These are phyloP conservation scores for Drosophila bocqueti DNA, from an alignment of 1,140 invertebrate genomes.

Conservation along the genomic window DNA sequence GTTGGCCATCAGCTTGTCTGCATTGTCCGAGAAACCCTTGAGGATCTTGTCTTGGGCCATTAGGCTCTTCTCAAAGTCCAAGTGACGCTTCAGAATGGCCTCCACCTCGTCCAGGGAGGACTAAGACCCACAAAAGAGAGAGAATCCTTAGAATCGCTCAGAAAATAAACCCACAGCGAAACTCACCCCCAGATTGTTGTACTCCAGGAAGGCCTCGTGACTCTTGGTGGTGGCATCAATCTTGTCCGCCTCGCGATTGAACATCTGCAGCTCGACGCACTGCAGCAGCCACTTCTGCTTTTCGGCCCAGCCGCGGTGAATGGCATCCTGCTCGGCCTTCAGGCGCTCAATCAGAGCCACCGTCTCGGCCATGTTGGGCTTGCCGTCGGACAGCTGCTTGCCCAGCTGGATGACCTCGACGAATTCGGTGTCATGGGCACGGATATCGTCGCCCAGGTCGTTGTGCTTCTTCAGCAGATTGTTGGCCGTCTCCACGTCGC, in stretches of 20 bases:
- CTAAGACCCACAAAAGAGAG: slow-evolving; percentile 84
- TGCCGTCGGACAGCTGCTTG: slow-evolving; percentile 89
- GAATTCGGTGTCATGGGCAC: slow-evolving; percentile 91
- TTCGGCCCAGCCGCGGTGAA: slow-evolving; percentile 91
- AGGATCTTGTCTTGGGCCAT: slow-evolving; percentile 97
- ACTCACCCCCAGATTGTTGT: slow-evolving; percentile 93
- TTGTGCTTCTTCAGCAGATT: slow-evolving; percentile 95
- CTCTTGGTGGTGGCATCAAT: slow-evolving; percentile 97
- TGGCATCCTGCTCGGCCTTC: slow-evolving; percentile 90
- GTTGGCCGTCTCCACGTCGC: slow-evolving; percentile 96
- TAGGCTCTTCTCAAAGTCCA: slow-evolving; percentile 97
- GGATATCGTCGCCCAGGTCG: slow-evolving; percentile 96
- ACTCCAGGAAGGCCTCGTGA: slow-evolving; percentile 97
- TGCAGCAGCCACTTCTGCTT: slow-evolving; percentile 94
- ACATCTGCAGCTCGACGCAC: slow-evolving; percentile 94
- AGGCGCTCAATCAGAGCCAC: slow-evolving; percentile 91
- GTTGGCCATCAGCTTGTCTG: slow-evolving; percentile 92
- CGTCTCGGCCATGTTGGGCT: slow-evolving; percentile 89
- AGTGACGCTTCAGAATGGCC: slow-evolving; percentile 96
- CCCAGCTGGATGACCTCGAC: slow-evolving; percentile 92
- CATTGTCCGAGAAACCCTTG: slow-evolving; percentile 93
- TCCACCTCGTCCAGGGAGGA: slow-evolving; percentile 97
- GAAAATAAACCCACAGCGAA: rapidly evolving
- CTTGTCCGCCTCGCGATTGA: slow-evolving; percentile 98
- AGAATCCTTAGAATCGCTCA: background rate